A percentile compares a stretch with the other conserved stretches of the same genome.
These are phyloP conservation scores for Chaetodon auriga DNA, from an alignment of 2,113 vertebrate species.

Conservation along the genomic window DNA sequence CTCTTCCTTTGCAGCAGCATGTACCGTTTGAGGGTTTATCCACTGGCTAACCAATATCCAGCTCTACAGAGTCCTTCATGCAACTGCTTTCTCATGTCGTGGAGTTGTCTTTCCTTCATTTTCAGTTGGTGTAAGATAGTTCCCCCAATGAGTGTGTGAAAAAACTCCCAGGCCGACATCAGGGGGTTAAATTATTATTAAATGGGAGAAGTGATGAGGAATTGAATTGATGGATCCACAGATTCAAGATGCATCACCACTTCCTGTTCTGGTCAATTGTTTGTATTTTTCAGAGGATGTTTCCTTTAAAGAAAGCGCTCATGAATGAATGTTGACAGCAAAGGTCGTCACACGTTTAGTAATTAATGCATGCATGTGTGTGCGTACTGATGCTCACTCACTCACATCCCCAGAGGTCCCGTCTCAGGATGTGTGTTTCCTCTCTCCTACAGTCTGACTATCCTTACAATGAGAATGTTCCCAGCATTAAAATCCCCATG, in stretches of 20 bases:
- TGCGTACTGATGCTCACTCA: not conserved
- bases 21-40: not conserved
- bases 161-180: too few relatives aligned
- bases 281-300: not conserved
- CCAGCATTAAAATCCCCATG: slow-evolving; percentile 99
- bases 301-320: not conserved
- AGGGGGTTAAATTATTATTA: not conserved
- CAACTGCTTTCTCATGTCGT: not conserved
- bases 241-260: not conserved
- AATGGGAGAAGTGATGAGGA: not conserved
- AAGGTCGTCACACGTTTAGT: not conserved
- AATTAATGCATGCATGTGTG: not conserved
- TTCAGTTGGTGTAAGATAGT: not conserved
- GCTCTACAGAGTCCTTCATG: not conserved
- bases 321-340: too few relatives aligned
- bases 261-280: not conserved
- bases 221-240: too few relatives aligned
- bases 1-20: slow-evolving; percentile 11
- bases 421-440: slow-evolving; percentile 62
- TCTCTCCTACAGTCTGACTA: slow-evolving; percentile 95
- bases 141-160: not conserved
- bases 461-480: slow-evolving; percentile 95
- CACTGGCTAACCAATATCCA: not conserved
- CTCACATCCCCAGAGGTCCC: not conserved
- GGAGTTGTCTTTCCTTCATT: not conserved